phyloP scores from a whole-genome alignment of 2,888 invertebrate species.

The Chouioia cunea region DNA sequence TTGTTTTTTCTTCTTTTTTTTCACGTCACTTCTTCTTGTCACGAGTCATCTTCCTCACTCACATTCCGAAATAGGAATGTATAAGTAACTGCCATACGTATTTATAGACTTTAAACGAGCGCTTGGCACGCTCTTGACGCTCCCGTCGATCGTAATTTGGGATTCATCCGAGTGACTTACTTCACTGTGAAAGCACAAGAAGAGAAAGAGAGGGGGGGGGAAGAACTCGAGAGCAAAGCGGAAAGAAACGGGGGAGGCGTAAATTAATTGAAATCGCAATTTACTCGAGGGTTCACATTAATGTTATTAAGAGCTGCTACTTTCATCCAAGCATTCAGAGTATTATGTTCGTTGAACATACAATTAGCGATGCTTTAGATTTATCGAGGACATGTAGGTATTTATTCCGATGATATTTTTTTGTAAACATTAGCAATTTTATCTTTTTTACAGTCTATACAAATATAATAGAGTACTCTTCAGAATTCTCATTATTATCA shows the following conservation, averaged over 20 bases:
- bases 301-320: neutral
- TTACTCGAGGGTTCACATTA: neutral
- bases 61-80: constrained; percentile 26
- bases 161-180: constrained; percentile 38
- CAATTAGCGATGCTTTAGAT: neutral
- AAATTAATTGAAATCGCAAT: constrained; percentile 10
- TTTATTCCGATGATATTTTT: no score
- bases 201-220: neutral
- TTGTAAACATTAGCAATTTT: no score
- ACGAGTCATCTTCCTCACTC: neutral
- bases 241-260: neutral
- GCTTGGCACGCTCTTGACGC: constrained; percentile 1
- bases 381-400: no score
- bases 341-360: neutral
- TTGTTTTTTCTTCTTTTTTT: constrained; percentile 10
- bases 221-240: neutral
- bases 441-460: no score
- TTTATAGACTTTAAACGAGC: constrained; percentile 37
- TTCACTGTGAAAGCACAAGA: neutral
- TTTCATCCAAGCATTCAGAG: neutral
- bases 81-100: neutral
- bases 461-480: no score
- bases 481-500: no score
- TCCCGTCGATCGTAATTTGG: constrained; percentile 15
- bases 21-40: constrained; percentile 13